Evolutionary conservation across 2,797 vertebrate genomes (phyloP), one percentile per base, ranked within the genome.

Genomic region (Dendrocincla tyrannina): DNA sequence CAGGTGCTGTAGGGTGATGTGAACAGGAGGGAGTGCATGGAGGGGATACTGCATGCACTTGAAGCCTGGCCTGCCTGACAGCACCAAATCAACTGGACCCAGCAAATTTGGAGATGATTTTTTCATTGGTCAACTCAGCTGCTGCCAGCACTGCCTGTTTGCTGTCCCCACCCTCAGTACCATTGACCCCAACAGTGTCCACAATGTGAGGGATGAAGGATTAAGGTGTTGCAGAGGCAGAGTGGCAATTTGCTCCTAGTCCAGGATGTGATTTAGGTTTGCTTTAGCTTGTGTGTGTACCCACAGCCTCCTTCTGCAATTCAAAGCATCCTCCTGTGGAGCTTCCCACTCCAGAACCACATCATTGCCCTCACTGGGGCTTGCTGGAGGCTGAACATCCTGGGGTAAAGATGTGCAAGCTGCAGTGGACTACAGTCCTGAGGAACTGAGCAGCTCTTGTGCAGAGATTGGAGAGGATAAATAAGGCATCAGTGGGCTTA

Each of bases 301-400:
- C 10, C n/a, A 10, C 4, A 59, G 25, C 25, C 12, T 3, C n/a
- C 44, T 89, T 7, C 49, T 80, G 76, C 44, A 10, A 1, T 68
- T 75, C 27, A 46, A 77, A 75, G 25, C 28, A 75, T 35, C 24
- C 13, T 67, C 3, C 62, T 72, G 41, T 41, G 64, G 32, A 89
- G 33, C 28, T 8, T 41, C 27, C 58, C 0, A 0, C 37, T 58
- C 37, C 39, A 63, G 47, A 67, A 52, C 35, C 8, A 3, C 27
- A 20, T 6, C 0, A 0, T 17, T 75, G 52, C 32, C 37, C 33
- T 41, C 0, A 0, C 39, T 39, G 64, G 15, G 27, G 30, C 37
- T 80, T 0, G 0, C 30, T 3, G 4, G 17, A 35, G 46, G 23
- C 78, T 62, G 70, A 64, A 30, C 25, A 27, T 22, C 39, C 42